A percentile compares a stretch with the other conserved stretches of the same genome.
These are phyloP conservation scores for Rhopilema esculentum DNA, from an alignment of 30 jellyfish, hydroid and myxozoan genomes.

Conservation along the genomic window DNA sequence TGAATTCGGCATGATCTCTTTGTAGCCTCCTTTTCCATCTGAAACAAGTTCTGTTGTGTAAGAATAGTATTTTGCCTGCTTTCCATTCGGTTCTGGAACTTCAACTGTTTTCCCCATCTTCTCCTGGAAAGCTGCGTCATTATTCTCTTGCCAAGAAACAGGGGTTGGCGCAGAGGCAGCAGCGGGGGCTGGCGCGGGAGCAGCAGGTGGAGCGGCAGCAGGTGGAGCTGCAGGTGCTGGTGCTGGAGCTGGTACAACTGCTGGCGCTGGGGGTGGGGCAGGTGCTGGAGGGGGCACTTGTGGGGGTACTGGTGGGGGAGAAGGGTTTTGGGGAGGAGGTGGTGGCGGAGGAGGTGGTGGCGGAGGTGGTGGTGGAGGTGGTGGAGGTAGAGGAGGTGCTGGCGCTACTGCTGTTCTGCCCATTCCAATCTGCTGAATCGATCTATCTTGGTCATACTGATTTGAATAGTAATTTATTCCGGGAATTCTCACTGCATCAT, in stretches of 20 bases:
- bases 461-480: not conserved
- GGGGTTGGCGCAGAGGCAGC: constrained; percentile 31
- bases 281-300: constrained; percentile 36
- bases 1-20: constrained; percentile 35
- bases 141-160: constrained; percentile 33
- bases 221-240: constrained; percentile 24
- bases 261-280: constrained; percentile 32
- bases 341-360: constrained; percentile 37
- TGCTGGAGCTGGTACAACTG: constrained; percentile 36
- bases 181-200: constrained; percentile 66
- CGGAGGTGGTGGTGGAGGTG: constrained; percentile 34
- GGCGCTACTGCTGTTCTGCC: constrained; percentile 52
- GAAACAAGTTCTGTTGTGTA: constrained; percentile 78
- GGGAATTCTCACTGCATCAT: not conserved
- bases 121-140: constrained; percentile 46
- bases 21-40: constrained; percentile 81
- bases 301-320: constrained; percentile 56
- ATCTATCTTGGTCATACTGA: not conserved
- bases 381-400: constrained; percentile 62
- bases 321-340: constrained; percentile 39
- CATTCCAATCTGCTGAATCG: constrained; percentile 6
- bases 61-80: constrained; percentile 53
- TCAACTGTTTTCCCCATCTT: constrained; percentile 66
- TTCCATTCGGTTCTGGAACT: constrained; percentile 76
- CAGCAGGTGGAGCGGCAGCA: constrained; percentile 25